Conservation (phyloP, 2,888 invertebrate species). For the Trimorus sp. region DNA sequence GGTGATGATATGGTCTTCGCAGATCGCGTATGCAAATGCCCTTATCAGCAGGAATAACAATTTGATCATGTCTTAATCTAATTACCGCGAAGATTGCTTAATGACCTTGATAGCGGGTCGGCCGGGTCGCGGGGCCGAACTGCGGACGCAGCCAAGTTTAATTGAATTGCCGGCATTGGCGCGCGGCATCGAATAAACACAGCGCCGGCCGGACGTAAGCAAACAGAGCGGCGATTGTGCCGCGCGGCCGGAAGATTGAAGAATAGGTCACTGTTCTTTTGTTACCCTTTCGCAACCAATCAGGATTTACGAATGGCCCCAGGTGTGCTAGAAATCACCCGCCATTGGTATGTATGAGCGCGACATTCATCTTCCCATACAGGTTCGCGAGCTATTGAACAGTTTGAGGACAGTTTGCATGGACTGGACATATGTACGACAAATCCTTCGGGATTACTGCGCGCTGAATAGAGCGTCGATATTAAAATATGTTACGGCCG, state of each 20-base stretch:
- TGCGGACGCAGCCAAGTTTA: constrained; percentile 10
- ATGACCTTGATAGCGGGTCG: constrained; percentile 13
- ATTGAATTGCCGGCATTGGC: constrained; percentile 10
- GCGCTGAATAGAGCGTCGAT: constrained; percentile 73
- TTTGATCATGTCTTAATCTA: constrained; percentile 51
- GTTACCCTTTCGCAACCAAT: constrained; percentile 61
- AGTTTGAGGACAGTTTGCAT: constrained; percentile 78
- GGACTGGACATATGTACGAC: constrained; percentile 79
- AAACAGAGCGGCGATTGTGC: constrained; percentile 38
- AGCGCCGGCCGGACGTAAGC: constrained; percentile 5
- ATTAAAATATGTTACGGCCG: constrained; percentile 77
- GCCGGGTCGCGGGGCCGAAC: neutral
- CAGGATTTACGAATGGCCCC: constrained; percentile 74
- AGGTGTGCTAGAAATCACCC: constrained; percentile 78
- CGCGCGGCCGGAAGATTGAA: constrained; percentile 37
- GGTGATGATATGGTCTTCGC: constrained; percentile 53
- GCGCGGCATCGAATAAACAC: neutral
- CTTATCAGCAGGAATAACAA: constrained; percentile 53
- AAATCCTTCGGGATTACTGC: constrained; percentile 80
- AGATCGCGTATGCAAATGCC: constrained; percentile 44
- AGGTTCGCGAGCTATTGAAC: constrained; percentile 76
- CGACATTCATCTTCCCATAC: constrained; percentile 77
- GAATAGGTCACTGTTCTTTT: constrained; percentile 58
- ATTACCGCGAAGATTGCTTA: constrained; percentile 51
- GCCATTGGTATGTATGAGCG: constrained; percentile 71